phyloP scores from a whole-genome alignment of 2,888 invertebrate species.

The Kuschelorhynchus macadamiae region DNA sequence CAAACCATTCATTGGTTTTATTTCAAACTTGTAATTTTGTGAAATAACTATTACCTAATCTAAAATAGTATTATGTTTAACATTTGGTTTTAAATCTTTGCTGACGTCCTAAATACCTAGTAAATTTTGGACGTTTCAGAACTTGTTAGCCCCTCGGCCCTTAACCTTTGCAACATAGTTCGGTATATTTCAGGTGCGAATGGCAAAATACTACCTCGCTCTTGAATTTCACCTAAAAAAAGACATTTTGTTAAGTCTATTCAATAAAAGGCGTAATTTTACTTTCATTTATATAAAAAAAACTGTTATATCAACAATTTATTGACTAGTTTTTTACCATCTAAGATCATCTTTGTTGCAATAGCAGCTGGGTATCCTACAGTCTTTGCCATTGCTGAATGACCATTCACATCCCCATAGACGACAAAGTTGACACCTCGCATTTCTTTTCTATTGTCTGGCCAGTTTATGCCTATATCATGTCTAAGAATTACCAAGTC shows the following conservation, averaged over 20 bases:
- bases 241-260: constrained; percentile 4
- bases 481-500: constrained; percentile 96
- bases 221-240: constrained; percentile 91
- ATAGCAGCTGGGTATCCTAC: constrained; percentile 96
- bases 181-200: constrained; percentile 93
- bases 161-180: constrained; percentile 89
- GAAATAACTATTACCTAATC: no score
- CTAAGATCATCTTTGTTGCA: constrained; percentile 96
- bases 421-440: constrained; percentile 90
- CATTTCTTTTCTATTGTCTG: constrained; percentile 85
- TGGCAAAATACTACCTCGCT: constrained; percentile 92
- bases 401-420: constrained; percentile 85
- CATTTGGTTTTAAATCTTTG: no score
- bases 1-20: no score
- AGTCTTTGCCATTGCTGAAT: constrained; percentile 97
- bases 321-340: no score
- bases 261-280: no score
- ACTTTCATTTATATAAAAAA: no score
- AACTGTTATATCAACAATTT: no score
- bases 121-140: constrained; percentile 76
- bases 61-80: no score
- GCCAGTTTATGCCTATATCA: constrained; percentile 93
- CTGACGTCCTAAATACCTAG: no score
- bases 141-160: constrained; percentile 85
- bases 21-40: no score